Percentiles rank a stretch among this genome's conserved stretches.
Evolutionary conservation across 2,113 vertebrate genomes (phyloP).

Genomic region (Takifugu bimaculatus): DNA sequence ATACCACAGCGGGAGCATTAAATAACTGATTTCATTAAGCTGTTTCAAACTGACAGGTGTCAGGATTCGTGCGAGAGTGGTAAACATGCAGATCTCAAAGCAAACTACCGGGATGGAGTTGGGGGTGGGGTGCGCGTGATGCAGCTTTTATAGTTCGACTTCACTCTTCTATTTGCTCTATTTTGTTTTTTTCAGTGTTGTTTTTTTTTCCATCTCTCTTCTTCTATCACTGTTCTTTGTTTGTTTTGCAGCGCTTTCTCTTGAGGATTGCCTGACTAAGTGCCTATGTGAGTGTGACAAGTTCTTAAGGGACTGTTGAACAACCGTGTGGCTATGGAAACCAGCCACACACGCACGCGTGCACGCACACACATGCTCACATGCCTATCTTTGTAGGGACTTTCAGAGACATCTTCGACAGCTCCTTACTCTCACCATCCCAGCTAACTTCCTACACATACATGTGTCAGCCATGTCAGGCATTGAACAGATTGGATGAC

Average conservation of each 20-base stretch:
- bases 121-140: background rate
- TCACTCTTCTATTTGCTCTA: constrained; percentile 40
- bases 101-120: constrained; percentile 17
- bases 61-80: constrained; percentile 16
- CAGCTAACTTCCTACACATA: too few species aligned
- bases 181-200: constrained; percentile 24
- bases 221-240: constrained; percentile 11
- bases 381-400: background rate
- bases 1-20: constrained; percentile 42
- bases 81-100: constrained; percentile 19
- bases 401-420: too few species aligned
- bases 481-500: too few species aligned
- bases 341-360: constrained; percentile 3
- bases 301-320: constrained; percentile 43
- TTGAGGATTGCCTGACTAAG: constrained; percentile 37
- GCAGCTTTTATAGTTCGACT: constrained; percentile 39
- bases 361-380: background rate
- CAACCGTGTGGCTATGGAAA: constrained; percentile 23
- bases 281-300: constrained; percentile 34
- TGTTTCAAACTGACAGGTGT: constrained; percentile 41
- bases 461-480: too few species aligned
- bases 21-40: constrained; percentile 27
- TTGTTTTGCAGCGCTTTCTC: constrained; percentile 34
- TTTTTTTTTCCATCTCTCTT: background rate
- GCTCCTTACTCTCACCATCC: too few species aligned